A percentile compares a stretch with the other conserved stretches of the same genome.
Conservation (phyloP, 2,797 vertebrate species). For the Smutsia gigantea region DNA sequence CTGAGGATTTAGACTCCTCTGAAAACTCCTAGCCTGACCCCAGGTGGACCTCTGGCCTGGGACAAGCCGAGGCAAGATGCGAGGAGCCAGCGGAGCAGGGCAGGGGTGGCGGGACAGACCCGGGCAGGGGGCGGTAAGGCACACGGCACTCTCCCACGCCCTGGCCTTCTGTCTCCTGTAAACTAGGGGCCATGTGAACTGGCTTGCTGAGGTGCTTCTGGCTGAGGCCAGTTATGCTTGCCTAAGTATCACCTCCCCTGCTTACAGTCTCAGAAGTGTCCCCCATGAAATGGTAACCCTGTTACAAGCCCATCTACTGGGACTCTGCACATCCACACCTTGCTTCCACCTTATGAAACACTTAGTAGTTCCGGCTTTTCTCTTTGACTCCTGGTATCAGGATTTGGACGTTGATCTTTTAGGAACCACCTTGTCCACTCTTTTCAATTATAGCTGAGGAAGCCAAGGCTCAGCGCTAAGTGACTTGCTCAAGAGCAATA, state of each 20-base stretch:
- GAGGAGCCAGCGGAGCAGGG: not conserved
- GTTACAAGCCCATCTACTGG: not conserved
- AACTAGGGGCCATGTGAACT: not conserved
- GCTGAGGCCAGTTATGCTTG: not conserved
- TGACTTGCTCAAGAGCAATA: not conserved
- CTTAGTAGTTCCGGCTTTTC: not conserved
- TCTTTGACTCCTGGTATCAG: not conserved
- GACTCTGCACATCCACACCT: not conserved
- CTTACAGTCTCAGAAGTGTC: not conserved
- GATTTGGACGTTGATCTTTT: not conserved
- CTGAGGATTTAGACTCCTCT: not conserved
- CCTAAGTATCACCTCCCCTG: not conserved
- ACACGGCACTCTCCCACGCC: not conserved
- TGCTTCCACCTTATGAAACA: not conserved
- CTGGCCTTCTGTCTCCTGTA: not conserved
- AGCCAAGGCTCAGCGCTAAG: not conserved
- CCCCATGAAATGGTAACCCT: not conserved
- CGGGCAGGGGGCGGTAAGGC: not conserved
- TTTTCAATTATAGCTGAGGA: not conserved
- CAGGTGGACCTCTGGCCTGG: not conserved
- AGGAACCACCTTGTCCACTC: not conserved
- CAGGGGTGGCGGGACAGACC: not conserved
- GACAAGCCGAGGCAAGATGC: not conserved
- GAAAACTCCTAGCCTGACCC: not conserved
- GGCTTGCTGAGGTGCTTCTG: not conserved